These are phyloP conservation scores for Urophycis tenuis DNA, from an alignment of 2,797 vertebrate species.

Conservation along the genomic window DNA sequence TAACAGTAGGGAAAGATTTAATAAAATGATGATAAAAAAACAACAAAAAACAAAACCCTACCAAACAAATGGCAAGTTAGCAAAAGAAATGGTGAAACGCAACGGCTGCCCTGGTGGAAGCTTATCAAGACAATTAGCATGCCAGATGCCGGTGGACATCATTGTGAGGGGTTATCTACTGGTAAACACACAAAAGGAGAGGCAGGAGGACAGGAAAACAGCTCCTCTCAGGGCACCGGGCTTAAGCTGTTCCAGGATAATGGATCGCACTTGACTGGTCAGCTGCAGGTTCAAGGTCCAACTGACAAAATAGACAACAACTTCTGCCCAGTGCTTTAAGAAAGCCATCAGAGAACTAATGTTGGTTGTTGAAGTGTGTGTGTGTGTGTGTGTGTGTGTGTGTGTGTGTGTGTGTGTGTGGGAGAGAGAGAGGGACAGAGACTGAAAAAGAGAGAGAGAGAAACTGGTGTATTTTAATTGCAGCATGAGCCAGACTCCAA, in stretches of 20 bases:
- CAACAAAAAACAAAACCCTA: not conserved
- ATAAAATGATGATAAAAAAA: not conserved
- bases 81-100: not conserved
- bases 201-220: constrained; percentile 23
- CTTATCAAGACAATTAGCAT: constrained; percentile 34
- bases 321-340: not conserved
- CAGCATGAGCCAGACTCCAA: not conserved
- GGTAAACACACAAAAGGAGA: constrained; percentile 28
- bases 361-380: not conserved
- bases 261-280: constrained; percentile 46
- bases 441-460: not conserved
- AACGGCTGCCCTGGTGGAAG: constrained; percentile 10
- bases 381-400: constrained; percentile 2
- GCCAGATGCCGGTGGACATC: constrained; percentile 17
- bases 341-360: not conserved
- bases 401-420: not conserved
- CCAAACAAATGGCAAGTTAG: not conserved
- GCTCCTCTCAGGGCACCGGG: constrained; percentile 28
- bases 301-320: constrained; percentile 31
- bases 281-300: constrained; percentile 38
- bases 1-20: not conserved
- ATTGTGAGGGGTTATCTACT: constrained; percentile 25
- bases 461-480: not conserved
- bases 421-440: not conserved
- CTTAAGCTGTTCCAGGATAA: constrained; percentile 40